phyloP scores from a whole-genome alignment of 1,140 invertebrate species.

The Drosophila albomicans region DNA sequence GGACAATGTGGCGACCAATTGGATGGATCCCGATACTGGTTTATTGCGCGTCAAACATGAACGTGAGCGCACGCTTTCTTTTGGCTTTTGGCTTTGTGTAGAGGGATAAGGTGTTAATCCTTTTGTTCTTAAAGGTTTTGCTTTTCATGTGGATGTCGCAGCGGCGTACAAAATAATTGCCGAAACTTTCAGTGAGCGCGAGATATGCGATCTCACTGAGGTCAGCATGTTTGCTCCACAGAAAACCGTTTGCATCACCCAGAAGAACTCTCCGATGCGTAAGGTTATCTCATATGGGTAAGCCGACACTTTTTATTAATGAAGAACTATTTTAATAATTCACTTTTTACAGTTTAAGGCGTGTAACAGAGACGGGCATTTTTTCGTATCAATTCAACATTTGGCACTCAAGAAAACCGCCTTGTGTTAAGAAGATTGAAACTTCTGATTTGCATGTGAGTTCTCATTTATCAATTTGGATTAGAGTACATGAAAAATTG shows the following conservation, averaged over 20 bases:
- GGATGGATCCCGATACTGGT: slow-evolving; percentile 83
- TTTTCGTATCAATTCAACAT: slow-evolving; percentile 85
- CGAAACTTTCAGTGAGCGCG: slow-evolving; percentile 86
- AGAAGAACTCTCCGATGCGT: slow-evolving; percentile 87
- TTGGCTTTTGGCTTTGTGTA: too few species aligned
- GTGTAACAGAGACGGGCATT: slow-evolving; percentile 85
- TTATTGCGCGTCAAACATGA: slow-evolving; percentile 83
- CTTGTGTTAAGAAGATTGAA: slow-evolving; percentile 85
- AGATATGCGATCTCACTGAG: slow-evolving; percentile 88
- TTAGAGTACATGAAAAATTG: background rate
- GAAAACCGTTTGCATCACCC: slow-evolving; percentile 86
- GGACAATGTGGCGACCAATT: slow-evolving; percentile 71
- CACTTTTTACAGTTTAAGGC: slow-evolving; percentile 80
- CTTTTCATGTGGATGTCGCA: slow-evolving; percentile 88
- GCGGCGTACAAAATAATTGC: slow-evolving; percentile 88
- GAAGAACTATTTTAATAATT: background rate
- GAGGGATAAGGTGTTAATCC: background rate
- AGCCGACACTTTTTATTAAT: slow-evolving; percentile 27
- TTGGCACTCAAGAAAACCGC: slow-evolving; percentile 86
- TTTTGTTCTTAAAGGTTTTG: slow-evolving; percentile 85
- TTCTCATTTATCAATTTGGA: background rate
- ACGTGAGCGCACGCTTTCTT: slow-evolving; percentile 36
- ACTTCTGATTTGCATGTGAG: slow-evolving; percentile 85
- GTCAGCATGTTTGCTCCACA: slow-evolving; percentile 87
- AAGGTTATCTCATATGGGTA: slow-evolving; percentile 88